phyloP scores from a whole-genome alignment of 2,113 vertebrate species.

The Sylvilagus bachmani region DNA sequence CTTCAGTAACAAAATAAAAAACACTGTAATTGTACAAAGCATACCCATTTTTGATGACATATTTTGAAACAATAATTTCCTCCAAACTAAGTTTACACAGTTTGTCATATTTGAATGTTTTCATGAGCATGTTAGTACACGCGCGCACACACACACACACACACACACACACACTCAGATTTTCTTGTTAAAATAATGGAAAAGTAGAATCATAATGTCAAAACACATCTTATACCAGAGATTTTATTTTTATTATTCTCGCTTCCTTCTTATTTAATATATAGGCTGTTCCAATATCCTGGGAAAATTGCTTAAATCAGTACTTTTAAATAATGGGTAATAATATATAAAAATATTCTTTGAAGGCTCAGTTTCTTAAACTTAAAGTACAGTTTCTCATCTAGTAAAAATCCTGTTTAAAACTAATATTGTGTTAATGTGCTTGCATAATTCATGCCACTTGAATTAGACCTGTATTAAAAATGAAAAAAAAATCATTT shows the following conservation, averaged over 20 bases:
- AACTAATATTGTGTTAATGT: conserved; percentile 60
- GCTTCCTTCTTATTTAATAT: neutral
- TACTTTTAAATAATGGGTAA: neutral
- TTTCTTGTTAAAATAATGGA: conserved; percentile 22
- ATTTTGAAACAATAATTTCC: neutral
- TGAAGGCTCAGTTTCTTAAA: neutral
- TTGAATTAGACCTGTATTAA: conserved; percentile 71
- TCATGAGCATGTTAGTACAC: too few species aligned
- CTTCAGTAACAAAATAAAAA: neutral
- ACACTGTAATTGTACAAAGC: neutral
- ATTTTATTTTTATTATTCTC: neutral
- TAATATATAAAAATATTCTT: neutral
- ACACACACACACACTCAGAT: neutral
- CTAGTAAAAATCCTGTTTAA: conserved; percentile 57
- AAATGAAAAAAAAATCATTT: conserved; percentile 68
- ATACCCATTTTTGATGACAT: neutral
- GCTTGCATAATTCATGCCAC: conserved; percentile 64
- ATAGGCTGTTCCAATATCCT: neutral
- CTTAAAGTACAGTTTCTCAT: neutral
- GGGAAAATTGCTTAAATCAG: neutral
- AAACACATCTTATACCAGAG: neutral
- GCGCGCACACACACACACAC: neutral
- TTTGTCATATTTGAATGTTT: neutral
- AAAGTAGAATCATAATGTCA: neutral
- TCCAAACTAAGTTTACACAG: neutral